Evolutionary conservation across 2,888 invertebrate genomes (phyloP).

Genomic region (Perithous albicinctus): DNA sequence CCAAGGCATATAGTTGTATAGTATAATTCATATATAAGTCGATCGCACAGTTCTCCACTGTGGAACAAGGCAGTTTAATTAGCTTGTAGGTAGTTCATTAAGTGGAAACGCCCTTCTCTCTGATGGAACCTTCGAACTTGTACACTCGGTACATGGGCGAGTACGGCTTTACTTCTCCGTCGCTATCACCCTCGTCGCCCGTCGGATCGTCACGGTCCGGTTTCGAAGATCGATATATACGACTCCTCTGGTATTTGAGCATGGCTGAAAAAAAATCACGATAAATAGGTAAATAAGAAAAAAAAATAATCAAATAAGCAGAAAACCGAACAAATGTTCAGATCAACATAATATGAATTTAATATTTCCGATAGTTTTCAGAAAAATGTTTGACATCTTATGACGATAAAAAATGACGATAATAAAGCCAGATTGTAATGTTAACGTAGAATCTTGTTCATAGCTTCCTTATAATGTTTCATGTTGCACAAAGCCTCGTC

Average conservation of each 20-base stretch:
- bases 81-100: slow-evolving; percentile 41
- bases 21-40: slow-evolving; percentile 45
- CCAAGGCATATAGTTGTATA: slow-evolving; percentile 18
- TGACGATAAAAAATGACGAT: no score
- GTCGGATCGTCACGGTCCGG: slow-evolving; percentile 80
- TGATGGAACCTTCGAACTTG: slow-evolving; percentile 72
- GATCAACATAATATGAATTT: no score
- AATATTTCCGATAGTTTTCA: no score
- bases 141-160: slow-evolving; percentile 80
- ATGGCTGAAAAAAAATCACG: slow-evolving; percentile 67
- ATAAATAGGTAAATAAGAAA: neutral
- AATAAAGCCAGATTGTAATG: no score
- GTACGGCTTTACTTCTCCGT: slow-evolving; percentile 75
- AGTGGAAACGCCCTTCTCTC: slow-evolving; percentile 45
- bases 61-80: slow-evolving; percentile 46
- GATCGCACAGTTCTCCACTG: slow-evolving; percentile 2
- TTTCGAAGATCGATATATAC: slow-evolving; percentile 80
- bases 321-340: neutral
- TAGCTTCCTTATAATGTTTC: no score
- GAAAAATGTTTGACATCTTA: no score
- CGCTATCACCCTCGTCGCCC: slow-evolving; percentile 78
- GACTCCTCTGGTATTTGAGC: slow-evolving; percentile 76
- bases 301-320: neutral
- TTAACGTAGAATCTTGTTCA: no score
- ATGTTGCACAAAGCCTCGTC: no score